Conservation (phyloP, 2,113 vertebrate species). For the Lophochroa leadbeateri region DNA sequence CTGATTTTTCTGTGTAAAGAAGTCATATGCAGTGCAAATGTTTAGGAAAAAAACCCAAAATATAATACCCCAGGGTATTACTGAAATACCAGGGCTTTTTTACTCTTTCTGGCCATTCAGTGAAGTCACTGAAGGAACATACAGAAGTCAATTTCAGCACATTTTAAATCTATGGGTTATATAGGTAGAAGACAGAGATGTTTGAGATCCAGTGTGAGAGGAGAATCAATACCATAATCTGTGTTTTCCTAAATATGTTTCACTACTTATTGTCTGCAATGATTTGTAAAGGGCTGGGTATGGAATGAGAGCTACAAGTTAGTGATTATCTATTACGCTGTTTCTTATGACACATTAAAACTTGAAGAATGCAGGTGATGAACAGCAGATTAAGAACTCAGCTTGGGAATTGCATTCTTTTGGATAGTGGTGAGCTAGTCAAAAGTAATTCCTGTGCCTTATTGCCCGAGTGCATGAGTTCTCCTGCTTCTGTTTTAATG, state of each 20-base stretch:
- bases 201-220: neutral
- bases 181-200: neutral
- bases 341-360: neutral
- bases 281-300: neutral
- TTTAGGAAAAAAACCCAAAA: neutral
- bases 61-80: neutral
- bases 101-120: neutral
- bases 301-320: neutral
- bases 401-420: neutral
- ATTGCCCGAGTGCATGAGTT: neutral
- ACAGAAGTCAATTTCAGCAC: neutral
- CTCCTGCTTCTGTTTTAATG: neutral
- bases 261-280: neutral
- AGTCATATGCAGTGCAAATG: neutral
- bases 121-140: neutral
- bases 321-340: neutral
- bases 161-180: neutral
- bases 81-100: neutral
- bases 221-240: slow-evolving; percentile 42
- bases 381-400: neutral
- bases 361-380: neutral
- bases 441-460: neutral
- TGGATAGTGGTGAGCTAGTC: neutral
- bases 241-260: slow-evolving; percentile 21
- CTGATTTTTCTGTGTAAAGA: neutral